phyloP scores from a whole-genome alignment of 2,113 vertebrate genomes.

The Mustela lutreola region DNA sequence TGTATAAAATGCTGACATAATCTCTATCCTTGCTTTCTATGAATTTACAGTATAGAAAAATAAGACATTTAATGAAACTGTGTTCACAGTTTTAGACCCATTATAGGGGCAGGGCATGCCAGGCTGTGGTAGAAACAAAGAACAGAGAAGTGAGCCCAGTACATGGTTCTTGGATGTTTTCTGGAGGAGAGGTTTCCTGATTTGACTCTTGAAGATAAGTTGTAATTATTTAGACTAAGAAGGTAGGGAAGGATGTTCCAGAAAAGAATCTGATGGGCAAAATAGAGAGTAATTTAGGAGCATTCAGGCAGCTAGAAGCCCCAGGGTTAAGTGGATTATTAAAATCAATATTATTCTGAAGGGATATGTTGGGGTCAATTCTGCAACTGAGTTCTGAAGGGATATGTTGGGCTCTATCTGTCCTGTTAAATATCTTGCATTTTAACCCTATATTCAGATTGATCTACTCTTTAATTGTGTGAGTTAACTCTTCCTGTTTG shows the following conservation, averaged over 20 bases:
- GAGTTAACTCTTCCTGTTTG: neutral
- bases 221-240: neutral
- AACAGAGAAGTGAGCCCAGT: neutral
- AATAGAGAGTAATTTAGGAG: neutral
- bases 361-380: rapidly evolving
- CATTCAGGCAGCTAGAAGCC: neutral
- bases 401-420: rapidly evolving
- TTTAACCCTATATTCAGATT: neutral
- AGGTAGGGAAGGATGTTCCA: neutral
- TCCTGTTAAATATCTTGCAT: neutral
- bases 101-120: neutral
- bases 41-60: neutral
- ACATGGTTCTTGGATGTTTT: neutral
- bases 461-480: neutral
- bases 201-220: neutral
- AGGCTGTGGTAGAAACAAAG: neutral
- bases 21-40: neutral
- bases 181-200: neutral
- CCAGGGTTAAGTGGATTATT: neutral
- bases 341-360: neutral
- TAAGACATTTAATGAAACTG: neutral
- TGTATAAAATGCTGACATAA: constrained; percentile 24
- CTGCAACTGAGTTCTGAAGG: neutral
- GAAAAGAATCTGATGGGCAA: neutral
- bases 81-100: neutral